Evolutionary conservation across 2,888 invertebrate genomes (phyloP).

Genomic region (Cephus rjabovi): DNA sequence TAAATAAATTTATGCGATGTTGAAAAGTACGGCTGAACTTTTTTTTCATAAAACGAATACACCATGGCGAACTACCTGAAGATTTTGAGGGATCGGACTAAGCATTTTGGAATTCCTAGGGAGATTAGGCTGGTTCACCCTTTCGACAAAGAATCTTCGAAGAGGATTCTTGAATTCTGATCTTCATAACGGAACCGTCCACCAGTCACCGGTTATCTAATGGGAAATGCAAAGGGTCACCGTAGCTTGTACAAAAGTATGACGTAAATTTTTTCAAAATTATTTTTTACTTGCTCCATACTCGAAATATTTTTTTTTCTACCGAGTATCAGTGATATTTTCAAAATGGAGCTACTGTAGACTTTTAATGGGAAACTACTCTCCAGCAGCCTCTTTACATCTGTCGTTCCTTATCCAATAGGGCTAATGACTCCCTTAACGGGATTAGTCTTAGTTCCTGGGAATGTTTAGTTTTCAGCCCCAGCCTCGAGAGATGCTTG

Average conservation of each 20-base stretch:
- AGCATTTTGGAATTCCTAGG: conserved; percentile 30
- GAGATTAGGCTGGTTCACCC: conserved; percentile 37
- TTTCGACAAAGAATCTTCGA: conserved; percentile 1
- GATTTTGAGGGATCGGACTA: conserved; percentile 10
- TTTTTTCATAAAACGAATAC: neutral
- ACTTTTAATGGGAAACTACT: neutral
- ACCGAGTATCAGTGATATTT: neutral
- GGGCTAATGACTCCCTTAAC: conserved; percentile 4
- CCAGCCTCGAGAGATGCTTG: neutral
- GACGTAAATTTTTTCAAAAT: neutral
- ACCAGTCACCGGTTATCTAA: neutral
- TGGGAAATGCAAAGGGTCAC: neutral
- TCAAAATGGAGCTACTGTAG: neutral
- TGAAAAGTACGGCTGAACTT: neutral
- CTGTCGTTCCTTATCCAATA: neutral
- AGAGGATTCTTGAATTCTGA: neutral
- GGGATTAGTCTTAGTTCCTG: conserved; percentile 1
- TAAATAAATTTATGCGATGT: neutral
- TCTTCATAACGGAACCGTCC: neutral
- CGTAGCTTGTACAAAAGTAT: neutral
- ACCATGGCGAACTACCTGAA: conserved; percentile 3
- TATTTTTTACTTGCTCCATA: neutral
- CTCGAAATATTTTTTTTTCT: neutral
- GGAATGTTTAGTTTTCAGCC: neutral
- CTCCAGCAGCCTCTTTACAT: neutral